phyloP scores from a whole-genome alignment of 1,140 invertebrate species.

The Geopemphigus sp. region DNA sequence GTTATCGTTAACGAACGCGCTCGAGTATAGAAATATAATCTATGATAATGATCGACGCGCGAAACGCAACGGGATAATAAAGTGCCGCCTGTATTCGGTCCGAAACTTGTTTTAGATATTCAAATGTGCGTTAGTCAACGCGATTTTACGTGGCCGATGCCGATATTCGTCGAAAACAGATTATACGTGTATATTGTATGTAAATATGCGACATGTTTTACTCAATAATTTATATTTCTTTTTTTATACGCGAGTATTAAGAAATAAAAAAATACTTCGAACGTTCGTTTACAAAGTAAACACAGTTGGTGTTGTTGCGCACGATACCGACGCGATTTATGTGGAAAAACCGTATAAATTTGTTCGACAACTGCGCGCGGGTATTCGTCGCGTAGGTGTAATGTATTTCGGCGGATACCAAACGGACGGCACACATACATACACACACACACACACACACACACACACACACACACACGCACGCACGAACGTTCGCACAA shows the following conservation, averaged over 20 bases:
- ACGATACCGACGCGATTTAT: not conserved
- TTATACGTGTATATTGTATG: no score
- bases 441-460: no score
- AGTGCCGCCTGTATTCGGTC: not conserved
- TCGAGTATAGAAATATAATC: no score
- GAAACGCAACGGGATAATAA: no score
- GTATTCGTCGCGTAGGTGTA: not conserved
- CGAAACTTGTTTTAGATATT: not conserved
- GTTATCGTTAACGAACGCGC: no score
- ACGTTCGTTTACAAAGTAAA: not conserved
- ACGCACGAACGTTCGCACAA: no score
- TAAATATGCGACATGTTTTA: not conserved
- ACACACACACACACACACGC: no score
- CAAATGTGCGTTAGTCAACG: no score
- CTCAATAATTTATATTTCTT: not conserved
- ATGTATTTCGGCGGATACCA: not conserved
- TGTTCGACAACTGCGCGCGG: not conserved
- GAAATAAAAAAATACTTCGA: no score
- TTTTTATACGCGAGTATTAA: no score
- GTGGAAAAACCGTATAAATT: slow-evolving; percentile 22
- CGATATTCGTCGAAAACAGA: not conserved
- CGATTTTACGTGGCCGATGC: not conserved
- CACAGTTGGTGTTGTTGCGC: no score
- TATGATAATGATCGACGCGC: no score
- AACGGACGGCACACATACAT: not conserved